Evolutionary conservation across 2,113 vertebrate species (phyloP).

Genomic region (Cottus gobio): DNA sequence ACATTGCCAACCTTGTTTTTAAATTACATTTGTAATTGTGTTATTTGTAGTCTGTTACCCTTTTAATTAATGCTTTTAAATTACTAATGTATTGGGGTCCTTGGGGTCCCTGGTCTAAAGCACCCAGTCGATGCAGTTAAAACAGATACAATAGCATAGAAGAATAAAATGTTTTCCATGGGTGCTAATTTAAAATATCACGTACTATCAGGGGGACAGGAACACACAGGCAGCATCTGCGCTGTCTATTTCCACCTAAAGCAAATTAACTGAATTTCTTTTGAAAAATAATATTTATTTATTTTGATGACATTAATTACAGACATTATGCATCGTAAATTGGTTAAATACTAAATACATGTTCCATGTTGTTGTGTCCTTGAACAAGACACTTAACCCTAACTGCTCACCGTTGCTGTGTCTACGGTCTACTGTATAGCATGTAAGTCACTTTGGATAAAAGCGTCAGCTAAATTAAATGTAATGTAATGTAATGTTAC

Average conservation of each 20-base stretch:
- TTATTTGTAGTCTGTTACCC: not conserved
- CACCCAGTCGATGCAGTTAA: not conserved
- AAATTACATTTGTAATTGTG: not conserved
- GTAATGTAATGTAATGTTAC: too few species aligned
- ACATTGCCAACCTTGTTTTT: not conserved
- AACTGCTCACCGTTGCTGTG: too few species aligned
- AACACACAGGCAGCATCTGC: not conserved
- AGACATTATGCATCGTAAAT: too few species aligned
- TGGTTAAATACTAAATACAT: too few species aligned
- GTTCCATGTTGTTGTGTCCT: too few species aligned
- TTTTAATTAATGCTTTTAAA: not conserved
- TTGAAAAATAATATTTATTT: not conserved
- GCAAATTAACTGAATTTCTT: not conserved
- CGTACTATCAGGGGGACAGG: not conserved
- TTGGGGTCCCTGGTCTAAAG: not conserved
- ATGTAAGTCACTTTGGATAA: too few species aligned
- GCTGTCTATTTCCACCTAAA: not conserved
- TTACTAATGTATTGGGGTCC: not conserved
- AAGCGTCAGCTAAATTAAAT: too few species aligned
- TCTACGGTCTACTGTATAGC: too few species aligned
- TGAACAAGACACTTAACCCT: too few species aligned
- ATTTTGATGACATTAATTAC: not conserved
- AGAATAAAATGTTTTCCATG: not conserved
- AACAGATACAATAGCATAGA: not conserved
- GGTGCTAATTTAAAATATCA: not conserved